These are phyloP conservation scores for Drosophila tristis DNA, from an alignment of 1,140 invertebrate genomes.

Conservation along the genomic window DNA sequence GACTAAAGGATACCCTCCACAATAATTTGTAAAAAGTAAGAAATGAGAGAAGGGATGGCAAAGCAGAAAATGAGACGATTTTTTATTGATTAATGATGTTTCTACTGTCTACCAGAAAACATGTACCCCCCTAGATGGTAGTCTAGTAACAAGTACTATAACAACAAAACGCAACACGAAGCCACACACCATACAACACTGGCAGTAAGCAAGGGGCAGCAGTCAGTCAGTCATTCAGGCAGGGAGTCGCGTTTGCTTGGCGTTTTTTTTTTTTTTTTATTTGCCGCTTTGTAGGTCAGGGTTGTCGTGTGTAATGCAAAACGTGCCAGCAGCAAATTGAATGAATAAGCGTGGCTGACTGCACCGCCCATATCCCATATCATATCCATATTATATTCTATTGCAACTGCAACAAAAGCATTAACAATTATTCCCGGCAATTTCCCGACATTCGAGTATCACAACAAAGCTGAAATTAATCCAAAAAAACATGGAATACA, in stretches of 20 bases:
- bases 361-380: conserved; percentile 29
- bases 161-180: conserved; percentile 15
- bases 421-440: conserved; percentile 31
- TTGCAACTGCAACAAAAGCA: conserved; percentile 47
- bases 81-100: no score
- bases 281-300: conserved; percentile 74
- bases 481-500: background rate
- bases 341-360: conserved; percentile 68
- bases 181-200: no score
- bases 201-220: conserved; percentile 27
- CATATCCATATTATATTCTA: conserved; percentile 16
- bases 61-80: background rate
- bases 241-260: conserved; percentile 39
- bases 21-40: no score
- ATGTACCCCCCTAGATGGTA: no score
- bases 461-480: background rate
- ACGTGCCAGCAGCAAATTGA: conserved; percentile 76
- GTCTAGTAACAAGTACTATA: conserved; percentile 3
- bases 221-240: conserved; percentile 2
- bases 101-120: no score
- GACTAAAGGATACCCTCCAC: background rate
- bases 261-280: conserved; percentile 32
- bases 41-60: background rate
- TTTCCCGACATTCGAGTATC: conserved; percentile 11
- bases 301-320: conserved; percentile 80